phyloP scores from a whole-genome alignment of 2,888 invertebrate species.

The Calliphora vomitoria region DNA sequence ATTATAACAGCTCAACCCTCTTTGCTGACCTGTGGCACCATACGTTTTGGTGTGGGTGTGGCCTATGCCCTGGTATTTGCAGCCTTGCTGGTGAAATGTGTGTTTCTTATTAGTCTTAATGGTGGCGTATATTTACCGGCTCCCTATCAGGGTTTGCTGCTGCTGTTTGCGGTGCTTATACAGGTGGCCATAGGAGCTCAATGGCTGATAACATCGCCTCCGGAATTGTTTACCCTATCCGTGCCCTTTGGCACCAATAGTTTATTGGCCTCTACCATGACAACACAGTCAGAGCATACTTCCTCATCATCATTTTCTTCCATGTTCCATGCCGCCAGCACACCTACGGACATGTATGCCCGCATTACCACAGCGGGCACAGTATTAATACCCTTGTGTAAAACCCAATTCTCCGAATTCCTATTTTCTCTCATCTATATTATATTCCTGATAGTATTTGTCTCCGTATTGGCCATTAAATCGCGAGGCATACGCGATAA shows the following conservation, averaged over 20 bases:
- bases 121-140: conserved; percentile 96
- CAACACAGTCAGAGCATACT: conserved; percentile 77
- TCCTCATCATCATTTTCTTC: conserved; percentile 79
- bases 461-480: conserved; percentile 92
- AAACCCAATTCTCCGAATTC: conserved; percentile 89
- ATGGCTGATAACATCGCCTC: conserved; percentile 93
- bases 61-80: conserved; percentile 95
- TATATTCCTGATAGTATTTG: conserved; percentile 93
- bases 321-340: conserved; percentile 49
- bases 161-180: conserved; percentile 95
- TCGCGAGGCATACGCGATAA: conserved; percentile 96
- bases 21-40: conserved; percentile 91
- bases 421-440: conserved; percentile 93
- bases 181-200: conserved; percentile 94
- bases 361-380: conserved; percentile 82
- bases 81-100: conserved; percentile 96
- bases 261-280: conserved; percentile 78
- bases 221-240: conserved; percentile 86
- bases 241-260: conserved; percentile 81
- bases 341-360: conserved; percentile 80
- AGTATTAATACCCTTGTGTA: conserved; percentile 86
- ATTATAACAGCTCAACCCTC: conserved; percentile 92
- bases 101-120: conserved; percentile 95
- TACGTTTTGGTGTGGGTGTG: conserved; percentile 92
- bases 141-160: conserved; percentile 94